Base-by-base conservation (phyloP, 2,797 vertebrate species). In the Zonotrichia albicollis region DNA sequence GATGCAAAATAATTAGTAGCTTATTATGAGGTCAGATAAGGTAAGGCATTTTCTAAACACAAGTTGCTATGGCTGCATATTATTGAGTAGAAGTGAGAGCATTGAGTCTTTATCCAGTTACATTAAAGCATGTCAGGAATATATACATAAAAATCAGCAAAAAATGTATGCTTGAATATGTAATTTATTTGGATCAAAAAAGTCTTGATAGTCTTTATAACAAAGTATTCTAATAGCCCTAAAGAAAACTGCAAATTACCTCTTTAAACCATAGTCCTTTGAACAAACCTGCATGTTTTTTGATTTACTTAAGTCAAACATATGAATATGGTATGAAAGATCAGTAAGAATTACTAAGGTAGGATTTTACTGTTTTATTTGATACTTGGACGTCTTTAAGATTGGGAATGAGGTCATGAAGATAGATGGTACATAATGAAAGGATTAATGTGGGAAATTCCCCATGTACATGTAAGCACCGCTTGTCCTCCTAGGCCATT, bases 1-100 rank as follows among this genome's bases (percentile, higher is more conserved):
- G 82, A 78, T 87, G 48, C 76, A 84, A 85, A 94, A 84, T 87
- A 82, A 86, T 90, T 90, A 68, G 21, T 87, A 25, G 78, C 45
- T 86, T 90, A 21, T 86, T 61, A 40, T 40, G 27, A 95, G 68
- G 48, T 92, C 91, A 85, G 62, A 68, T 71, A 81, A 93, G 42
- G 48, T 73, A 94, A 84, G 67, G 23, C 57, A 65, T 88, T 91
- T 95, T 84, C 94, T 81, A 54, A 74, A 70, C 64, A 54, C 25
- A 86, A 53, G 42, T 94, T 92, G 54, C 66, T 88, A 74, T 89
- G 57, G 65, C 72, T 90, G 62, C 53, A 11, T 82, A 65, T 45
- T 90, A 79, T 38, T 81, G 22, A 84, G 23, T 58, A 65, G 51
- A 93, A 89, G 30, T n/a, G 30, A 75, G 58, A 90, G 42, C 58